Percentiles rank a stretch among this genome's conserved stretches.
phyloP scores from a whole-genome alignment of 2,113 vertebrate genomes.

The Oriolus oriolus region DNA sequence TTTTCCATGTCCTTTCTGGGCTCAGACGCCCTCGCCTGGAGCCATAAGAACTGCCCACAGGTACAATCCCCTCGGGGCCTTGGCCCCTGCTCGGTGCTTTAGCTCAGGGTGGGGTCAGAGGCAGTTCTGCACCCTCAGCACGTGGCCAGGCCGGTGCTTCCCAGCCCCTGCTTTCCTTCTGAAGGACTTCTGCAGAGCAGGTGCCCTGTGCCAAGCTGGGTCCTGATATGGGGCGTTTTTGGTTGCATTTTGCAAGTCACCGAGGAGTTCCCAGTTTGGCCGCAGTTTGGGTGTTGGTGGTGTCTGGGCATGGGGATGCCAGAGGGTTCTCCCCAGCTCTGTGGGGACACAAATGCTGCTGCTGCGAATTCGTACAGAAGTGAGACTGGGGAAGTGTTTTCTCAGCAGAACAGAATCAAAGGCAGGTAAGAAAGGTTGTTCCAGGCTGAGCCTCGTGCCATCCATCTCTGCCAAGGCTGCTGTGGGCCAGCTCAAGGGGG shows the following conservation, averaged over 20 bases:
- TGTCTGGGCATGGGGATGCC: not conserved
- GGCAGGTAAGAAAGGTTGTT: not conserved
- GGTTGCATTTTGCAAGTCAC: not conserved
- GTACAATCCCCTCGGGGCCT: too few species aligned
- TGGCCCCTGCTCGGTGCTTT: accelerated
- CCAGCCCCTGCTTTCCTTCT: not conserved
- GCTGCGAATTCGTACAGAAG: not conserved
- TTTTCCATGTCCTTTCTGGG: not conserved
- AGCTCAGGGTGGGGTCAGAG: not conserved
- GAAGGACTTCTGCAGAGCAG: not conserved
- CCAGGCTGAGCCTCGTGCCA: not conserved
- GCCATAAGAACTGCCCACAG: not conserved
- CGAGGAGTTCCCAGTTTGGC: not conserved
- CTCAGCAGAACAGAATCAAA: not conserved
- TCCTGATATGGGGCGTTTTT: not conserved
- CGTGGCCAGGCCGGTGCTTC: accelerated
- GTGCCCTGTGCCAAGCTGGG: not conserved
- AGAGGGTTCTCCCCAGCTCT: not conserved
- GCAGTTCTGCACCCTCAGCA: not conserved
- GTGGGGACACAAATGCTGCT: not conserved
- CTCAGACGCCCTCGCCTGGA: not conserved
- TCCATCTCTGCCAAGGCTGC: not conserved
- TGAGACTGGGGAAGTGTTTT: not conserved
- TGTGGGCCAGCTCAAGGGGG: not conserved
- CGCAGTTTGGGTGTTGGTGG: not conserved